Percentiles rank a stretch among this genome's conserved stretches.
Conservation (phyloP, 2,113 vertebrate species). For the Gymnorhina tibicen region DNA sequence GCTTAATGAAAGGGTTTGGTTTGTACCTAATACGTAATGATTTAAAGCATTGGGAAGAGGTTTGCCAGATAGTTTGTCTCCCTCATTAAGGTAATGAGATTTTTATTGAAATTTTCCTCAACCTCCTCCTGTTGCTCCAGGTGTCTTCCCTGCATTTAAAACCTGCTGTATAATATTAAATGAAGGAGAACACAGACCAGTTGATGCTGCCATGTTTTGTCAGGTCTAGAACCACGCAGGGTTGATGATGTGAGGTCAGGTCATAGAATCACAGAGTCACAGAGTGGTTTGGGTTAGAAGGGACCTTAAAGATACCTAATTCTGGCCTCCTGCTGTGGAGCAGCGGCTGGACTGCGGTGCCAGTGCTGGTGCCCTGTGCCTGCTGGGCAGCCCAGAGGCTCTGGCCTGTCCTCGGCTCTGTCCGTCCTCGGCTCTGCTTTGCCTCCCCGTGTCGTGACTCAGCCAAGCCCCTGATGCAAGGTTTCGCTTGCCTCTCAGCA, state of each 20-base stretch:
- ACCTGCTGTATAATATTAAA: neutral
- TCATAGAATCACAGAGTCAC: neutral
- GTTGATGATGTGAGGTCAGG: neutral
- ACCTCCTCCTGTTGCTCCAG: neutral
- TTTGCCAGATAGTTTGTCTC: neutral
- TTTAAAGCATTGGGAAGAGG: neutral
- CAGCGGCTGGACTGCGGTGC: neutral
- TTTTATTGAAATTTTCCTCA: neutral
- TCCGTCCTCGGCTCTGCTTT: neutral
- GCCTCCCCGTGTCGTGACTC: accelerated
- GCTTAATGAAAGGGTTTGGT: neutral
- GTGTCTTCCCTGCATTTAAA: neutral
- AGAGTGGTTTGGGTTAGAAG: neutral
- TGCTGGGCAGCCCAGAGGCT: neutral
- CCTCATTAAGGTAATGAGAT: constrained; percentile 8
- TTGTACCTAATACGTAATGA: neutral
- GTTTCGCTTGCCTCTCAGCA: neutral
- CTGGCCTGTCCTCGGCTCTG: neutral
- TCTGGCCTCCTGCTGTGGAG: neutral
- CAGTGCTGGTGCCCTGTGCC: neutral
- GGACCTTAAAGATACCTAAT: neutral
- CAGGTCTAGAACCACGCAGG: neutral
- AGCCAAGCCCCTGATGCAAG: neutral
- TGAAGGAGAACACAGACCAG: neutral
- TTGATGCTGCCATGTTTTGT: neutral